Percentiles rank a stretch among this genome's conserved stretches.
Conservation (phyloP, 1,140 invertebrate species). For the Heterodera carotae region DNA sequence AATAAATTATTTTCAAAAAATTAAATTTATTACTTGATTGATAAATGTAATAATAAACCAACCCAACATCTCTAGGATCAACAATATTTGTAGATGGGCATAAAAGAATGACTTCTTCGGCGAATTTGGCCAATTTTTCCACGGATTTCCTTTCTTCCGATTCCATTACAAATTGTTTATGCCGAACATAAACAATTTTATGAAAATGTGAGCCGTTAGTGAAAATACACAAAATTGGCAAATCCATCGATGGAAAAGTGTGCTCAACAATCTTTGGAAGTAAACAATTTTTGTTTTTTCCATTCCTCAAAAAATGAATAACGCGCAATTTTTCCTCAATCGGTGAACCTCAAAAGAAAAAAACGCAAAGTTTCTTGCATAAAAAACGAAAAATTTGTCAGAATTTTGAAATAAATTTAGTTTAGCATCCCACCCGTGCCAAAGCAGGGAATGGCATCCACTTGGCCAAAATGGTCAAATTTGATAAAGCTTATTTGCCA, state of each 20-base stretch:
- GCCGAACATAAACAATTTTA: conserved; percentile 18
- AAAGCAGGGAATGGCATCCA: conserved; percentile 6
- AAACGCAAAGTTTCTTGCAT: neutral
- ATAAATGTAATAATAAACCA: neutral
- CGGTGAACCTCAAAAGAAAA: conserved; percentile 1
- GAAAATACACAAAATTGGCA: neutral
- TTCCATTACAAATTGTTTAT: neutral
- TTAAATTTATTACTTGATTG: neutral
- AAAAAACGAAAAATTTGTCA: neutral
- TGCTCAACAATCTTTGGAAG: neutral
- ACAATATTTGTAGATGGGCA: neutral
- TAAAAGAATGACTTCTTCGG: conserved; percentile 8
- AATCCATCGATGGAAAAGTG: neutral
- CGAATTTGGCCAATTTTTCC: neutral
- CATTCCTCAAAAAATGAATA: neutral
- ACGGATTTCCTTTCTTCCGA: neutral
- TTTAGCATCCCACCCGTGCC: neutral
- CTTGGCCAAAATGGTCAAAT: conserved; percentile 16
- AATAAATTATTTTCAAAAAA: neutral
- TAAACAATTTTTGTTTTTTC: neutral
- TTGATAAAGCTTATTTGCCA: conserved; percentile 15
- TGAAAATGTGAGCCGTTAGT: neutral
- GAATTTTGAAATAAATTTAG: neutral
- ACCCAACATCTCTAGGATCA: neutral
- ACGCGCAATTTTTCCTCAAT: conserved; percentile 16